phyloP scores from a whole-genome alignment of 2,888 invertebrate species.

The Pomacea canaliculata region DNA sequence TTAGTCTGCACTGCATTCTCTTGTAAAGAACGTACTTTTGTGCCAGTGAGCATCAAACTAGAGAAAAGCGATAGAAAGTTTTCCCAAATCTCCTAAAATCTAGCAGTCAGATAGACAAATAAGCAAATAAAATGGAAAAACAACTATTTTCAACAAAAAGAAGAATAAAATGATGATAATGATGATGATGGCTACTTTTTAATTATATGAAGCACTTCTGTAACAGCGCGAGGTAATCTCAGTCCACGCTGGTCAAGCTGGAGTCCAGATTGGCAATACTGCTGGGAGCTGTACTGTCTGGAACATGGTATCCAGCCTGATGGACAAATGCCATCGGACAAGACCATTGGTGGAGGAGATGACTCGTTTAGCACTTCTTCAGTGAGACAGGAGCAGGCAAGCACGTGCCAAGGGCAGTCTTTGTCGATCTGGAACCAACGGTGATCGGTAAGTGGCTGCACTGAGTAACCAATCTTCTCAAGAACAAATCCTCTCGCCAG shows the following conservation, averaged over 20 bases:
- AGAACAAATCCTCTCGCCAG: too few relatives aligned
- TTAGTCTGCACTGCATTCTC: too few relatives aligned
- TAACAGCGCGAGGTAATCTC: constrained; percentile 1
- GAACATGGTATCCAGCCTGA: not conserved
- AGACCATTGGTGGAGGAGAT: constrained; percentile 7
- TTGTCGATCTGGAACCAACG: constrained; percentile 95
- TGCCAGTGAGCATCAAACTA: too few relatives aligned
- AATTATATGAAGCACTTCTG: not conserved
- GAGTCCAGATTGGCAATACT: constrained; percentile 4
- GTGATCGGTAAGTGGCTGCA: constrained; percentile 77
- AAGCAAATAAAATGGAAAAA: too few relatives aligned
- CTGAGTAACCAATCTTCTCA: too few relatives aligned
- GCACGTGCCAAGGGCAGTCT: constrained; percentile 91
- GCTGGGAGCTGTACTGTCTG: not conserved
- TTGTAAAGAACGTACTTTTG: too few relatives aligned
- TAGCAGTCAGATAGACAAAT: too few relatives aligned
- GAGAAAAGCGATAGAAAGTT: too few relatives aligned
- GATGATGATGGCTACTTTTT: too few relatives aligned
- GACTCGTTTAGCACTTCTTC: constrained; percentile 33
- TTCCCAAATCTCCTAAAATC: too few relatives aligned
- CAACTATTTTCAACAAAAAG: too few relatives aligned
- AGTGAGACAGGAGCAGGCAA: constrained; percentile 92
- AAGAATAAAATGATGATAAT: too few relatives aligned
- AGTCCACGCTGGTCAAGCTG: not conserved
- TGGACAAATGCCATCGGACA: not conserved